Base-by-base conservation (phyloP, 2,113 vertebrate genomes). In the Apistogramma diplotaenia region DNA sequence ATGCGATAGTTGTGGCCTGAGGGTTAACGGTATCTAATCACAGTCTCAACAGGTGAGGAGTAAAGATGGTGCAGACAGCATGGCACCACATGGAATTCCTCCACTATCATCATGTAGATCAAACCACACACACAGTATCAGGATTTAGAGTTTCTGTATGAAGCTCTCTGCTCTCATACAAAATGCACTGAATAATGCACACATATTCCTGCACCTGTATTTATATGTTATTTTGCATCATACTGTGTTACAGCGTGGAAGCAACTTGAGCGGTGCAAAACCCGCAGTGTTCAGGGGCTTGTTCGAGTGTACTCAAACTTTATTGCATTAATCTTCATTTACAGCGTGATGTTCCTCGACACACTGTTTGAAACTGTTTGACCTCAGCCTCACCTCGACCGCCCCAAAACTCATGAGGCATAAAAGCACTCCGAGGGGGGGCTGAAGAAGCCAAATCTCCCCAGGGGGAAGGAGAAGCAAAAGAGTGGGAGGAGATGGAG, bases 21-120 rank as follows among this genome's bases (percentile, higher is more conserved):
- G 86, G 89, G 89, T 65, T 87, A 90, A 92, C 83, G 40, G 89
- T 89, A 93, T 92, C 92, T 93, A 91, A 93, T 94, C 93, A 90
- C 92, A 93, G 91, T 80, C 74, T 85, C 87, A 71, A 87, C 90
- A 94, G 90, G 89, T 91, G 88, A 90, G 88, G 58, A 89, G 89
- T 79, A 82, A 87, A 87, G 89, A 87, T 65, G 25, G 79, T 13
- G 73, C 83, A 92, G 91, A 92, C 92, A 89, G 78, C 81, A 54
- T 85, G 93, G 93, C 91, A 92, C 93, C 91, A 76, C 79, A 49
- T 62, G 81, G 85, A 91, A 94, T 94, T 90, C 91, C 80, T 85
- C 25, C 76, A 72, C 85, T 89, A 84, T 89, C 85, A 65, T 46
- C 80, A 80, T 83, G 60, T 54, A 49, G 81, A 90, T 89, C 82